Conservation (phyloP, 2,888 invertebrate species). For the Xestia rhomboidea region DNA sequence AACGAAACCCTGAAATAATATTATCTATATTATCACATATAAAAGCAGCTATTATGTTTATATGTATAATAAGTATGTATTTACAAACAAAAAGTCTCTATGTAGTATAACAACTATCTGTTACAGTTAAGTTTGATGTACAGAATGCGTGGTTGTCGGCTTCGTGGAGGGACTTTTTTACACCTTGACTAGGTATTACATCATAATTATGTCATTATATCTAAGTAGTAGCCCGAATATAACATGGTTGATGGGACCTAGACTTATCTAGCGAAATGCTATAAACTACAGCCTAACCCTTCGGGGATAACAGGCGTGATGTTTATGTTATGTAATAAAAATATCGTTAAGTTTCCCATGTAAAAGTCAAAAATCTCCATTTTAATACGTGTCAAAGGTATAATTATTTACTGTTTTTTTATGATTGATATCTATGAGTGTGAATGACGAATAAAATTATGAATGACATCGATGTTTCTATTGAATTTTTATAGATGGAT, state of each 20-base stretch:
- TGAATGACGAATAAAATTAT: slow-evolving; percentile 13
- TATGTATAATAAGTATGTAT: no score
- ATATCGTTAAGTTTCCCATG: background rate
- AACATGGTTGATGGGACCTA: no score
- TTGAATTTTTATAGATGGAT: slow-evolving; percentile 18
- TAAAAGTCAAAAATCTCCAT: background rate
- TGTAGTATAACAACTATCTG: no score
- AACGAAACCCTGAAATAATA: slow-evolving; percentile 27
- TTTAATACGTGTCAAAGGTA: background rate
- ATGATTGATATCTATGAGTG: slow-evolving; percentile 16
- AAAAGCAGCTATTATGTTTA: background rate
- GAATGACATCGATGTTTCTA: slow-evolving; percentile 19
- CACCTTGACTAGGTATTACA: no score
- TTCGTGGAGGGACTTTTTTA: no score
- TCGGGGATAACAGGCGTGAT: background rate
- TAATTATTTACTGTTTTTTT: slow-evolving; percentile 20
- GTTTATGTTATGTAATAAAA: background rate
- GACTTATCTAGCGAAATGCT: no score
- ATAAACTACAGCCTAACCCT: no score
- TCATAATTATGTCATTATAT: no score
- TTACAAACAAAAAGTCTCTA: no score
- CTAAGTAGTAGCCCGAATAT: no score
- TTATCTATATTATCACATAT: slow-evolving; percentile 17
- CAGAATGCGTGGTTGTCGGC: no score
- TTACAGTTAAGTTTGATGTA: no score